These are phyloP conservation scores for Serilophus lunatus DNA, from an alignment of 2,113 vertebrate genomes.

Conservation along the genomic window DNA sequence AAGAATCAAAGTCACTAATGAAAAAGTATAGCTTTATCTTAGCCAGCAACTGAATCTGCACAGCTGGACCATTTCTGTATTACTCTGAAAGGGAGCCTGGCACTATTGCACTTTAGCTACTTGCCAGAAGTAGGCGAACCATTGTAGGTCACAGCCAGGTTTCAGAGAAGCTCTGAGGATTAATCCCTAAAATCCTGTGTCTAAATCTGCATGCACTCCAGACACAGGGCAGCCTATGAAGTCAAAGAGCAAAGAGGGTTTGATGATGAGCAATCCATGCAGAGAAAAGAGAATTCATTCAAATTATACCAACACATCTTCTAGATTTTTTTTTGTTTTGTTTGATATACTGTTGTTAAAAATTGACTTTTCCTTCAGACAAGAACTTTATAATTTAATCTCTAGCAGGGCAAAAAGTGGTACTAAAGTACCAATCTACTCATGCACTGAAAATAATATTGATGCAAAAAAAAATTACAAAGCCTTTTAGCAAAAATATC, in stretches of 20 bases:
- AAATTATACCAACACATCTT: neutral
- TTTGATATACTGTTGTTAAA: neutral
- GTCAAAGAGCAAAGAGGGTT: neutral
- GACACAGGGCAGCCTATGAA: neutral
- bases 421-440: neutral
- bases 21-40: neutral
- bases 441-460: constrained; percentile 1
- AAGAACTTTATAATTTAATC: neutral
- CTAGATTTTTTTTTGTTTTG: neutral
- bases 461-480: neutral
- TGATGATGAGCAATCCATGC: neutral
- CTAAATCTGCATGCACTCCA: neutral
- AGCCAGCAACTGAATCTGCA: neutral
- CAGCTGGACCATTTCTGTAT: neutral
- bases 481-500: neutral
- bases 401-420: neutral
- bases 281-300: neutral
- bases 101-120: constrained; percentile 33
- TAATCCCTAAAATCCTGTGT: neutral
- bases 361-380: neutral
- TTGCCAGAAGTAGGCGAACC: neutral
- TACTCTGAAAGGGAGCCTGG: neutral
- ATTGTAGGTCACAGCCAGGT: neutral
- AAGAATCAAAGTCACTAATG: neutral
- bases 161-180: neutral